A percentile compares a stretch with the other conserved stretches of the same genome.
These are phyloP conservation scores for Megaceryle maxima DNA, from an alignment of 2,113 vertebrate genomes.

Conservation along the genomic window DNA sequence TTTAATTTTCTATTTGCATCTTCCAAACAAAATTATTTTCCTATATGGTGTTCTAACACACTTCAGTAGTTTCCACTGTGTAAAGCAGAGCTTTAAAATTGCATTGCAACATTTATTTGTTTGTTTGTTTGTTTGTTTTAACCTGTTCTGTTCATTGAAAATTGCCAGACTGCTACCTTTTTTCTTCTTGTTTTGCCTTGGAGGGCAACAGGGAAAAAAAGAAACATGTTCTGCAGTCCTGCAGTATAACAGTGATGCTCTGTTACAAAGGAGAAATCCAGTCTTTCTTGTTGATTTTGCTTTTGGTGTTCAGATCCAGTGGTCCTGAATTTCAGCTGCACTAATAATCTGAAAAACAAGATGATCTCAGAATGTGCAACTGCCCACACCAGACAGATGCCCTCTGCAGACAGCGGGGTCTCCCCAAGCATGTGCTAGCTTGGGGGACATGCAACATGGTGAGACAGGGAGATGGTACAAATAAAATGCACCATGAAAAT, in stretches of 20 bases:
- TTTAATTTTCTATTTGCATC: slow-evolving; percentile 13
- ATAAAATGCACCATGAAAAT: neutral
- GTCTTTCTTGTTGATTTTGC: neutral
- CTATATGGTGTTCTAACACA: neutral
- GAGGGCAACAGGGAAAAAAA: neutral
- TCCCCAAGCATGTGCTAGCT: neutral
- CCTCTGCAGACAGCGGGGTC: neutral
- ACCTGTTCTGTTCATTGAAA: neutral
- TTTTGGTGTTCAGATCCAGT: neutral
- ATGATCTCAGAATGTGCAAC: neutral
- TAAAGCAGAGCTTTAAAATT: neutral
- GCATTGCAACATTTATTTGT: neutral
- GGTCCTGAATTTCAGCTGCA: neutral
- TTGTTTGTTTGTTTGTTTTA: neutral
- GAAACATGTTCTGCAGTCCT: neutral
- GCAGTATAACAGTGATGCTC: neutral
- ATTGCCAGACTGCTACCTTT: neutral
- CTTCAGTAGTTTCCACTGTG: neutral
- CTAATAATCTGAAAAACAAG: neutral
- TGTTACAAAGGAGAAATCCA: neutral
- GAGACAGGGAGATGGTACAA: fast-evolving
- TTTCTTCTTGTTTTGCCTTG: neutral
- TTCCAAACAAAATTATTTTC: neutral
- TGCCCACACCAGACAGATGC: neutral
- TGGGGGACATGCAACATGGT: no score